Conservation (phyloP, 2,113 vertebrate species). For the Platysternon megacephalum region DNA sequence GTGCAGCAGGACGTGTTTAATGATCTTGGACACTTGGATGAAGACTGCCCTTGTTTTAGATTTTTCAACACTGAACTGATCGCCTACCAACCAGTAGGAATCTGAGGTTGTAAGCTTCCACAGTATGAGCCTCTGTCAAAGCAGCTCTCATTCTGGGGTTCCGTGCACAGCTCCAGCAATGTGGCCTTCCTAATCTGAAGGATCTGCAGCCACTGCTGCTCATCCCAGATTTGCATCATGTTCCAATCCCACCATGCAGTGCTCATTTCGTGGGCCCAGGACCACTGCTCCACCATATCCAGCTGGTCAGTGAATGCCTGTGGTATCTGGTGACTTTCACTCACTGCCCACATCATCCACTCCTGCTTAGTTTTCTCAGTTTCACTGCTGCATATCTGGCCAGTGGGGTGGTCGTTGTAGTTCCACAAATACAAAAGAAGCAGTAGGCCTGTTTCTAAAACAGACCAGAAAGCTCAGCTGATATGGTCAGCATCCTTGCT, state of each 20-base stretch:
- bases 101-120: too few species aligned
- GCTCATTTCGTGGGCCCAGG: not conserved
- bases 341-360: not conserved
- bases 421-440: too few species aligned
- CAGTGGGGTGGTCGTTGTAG: too few species aligned
- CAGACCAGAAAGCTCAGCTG: too few species aligned
- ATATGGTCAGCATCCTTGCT: too few species aligned
- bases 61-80: too few species aligned
- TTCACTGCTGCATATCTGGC: too few species aligned
- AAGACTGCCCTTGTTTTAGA: not conserved
- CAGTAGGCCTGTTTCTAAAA: too few species aligned
- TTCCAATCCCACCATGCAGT: not conserved
- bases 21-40: not conserved
- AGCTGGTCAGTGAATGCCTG: not conserved
- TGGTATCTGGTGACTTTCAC: not conserved
- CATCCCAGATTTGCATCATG: not conserved
- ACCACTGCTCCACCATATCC: not conserved
- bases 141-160: too few species aligned
- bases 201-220: not conserved
- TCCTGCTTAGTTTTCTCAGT: not conserved
- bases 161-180: not conserved
- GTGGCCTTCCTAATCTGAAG: not conserved
- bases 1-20: not conserved
- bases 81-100: too few species aligned
- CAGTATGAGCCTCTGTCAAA: too few species aligned